Conservation (phyloP, 2,888 invertebrate genomes). For the Papilio protenor region DNA sequence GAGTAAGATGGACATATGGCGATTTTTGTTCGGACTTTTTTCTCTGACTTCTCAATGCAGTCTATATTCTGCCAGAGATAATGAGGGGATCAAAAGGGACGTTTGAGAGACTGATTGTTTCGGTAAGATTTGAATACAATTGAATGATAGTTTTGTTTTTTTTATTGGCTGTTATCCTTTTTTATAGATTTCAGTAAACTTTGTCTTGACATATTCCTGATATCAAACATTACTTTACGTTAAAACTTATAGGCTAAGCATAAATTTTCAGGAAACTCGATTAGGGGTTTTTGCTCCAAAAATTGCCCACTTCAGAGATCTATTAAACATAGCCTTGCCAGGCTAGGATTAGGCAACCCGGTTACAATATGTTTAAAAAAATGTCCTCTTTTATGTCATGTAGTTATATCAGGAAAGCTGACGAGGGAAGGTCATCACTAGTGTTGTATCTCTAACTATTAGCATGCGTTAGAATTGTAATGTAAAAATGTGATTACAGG, state of each 20-base stretch:
- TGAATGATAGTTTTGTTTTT: conserved; percentile 45
- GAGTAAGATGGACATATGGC: conserved; percentile 72
- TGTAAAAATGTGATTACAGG: background rate
- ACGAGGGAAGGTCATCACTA: no score
- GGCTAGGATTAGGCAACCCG: no score
- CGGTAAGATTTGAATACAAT: conserved; percentile 55
- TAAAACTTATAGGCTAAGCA: background rate
- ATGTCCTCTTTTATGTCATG: no score
- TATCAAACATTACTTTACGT: background rate
- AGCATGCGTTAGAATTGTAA: background rate
- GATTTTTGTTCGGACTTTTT: conserved; percentile 58
- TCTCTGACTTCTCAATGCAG: conserved; percentile 58
- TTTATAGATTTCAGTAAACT: conserved; percentile 47
- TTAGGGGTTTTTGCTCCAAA: no score
- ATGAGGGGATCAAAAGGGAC: conserved; percentile 59
- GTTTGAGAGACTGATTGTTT: conserved; percentile 54
- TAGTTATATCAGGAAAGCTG: no score
- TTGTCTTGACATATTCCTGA: conserved; percentile 15
- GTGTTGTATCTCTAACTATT: no score
- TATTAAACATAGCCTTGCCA: no score
- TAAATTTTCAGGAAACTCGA: no score
- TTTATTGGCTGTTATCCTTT: conserved; percentile 38
- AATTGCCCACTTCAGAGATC: no score
- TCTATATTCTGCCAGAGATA: conserved; percentile 64
- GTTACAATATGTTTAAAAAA: no score